phyloP scores from a whole-genome alignment of 2,113 vertebrate species.

The Passer montanus region DNA sequence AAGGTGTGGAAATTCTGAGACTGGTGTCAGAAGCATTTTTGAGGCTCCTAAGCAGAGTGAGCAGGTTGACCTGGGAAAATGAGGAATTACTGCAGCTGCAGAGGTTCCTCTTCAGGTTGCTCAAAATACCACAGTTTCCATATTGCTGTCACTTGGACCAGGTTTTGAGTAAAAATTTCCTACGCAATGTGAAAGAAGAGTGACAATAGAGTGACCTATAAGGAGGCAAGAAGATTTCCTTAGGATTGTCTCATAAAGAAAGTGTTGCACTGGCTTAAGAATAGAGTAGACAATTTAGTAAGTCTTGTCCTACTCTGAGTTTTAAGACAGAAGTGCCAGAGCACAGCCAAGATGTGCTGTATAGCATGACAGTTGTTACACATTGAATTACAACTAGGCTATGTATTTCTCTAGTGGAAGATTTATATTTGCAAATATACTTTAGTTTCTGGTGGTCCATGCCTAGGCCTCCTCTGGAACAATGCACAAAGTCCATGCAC shows the following conservation, averaged over 20 bases:
- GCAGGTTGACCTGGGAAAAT: not conserved
- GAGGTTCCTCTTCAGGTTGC: not conserved
- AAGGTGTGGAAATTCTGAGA: not conserved
- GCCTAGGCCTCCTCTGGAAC: not conserved
- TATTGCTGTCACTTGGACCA: not conserved
- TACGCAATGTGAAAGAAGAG: not conserved
- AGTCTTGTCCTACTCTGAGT: not conserved
- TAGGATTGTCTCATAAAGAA: not conserved
- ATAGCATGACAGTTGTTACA: not conserved
- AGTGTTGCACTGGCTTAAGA: not conserved
- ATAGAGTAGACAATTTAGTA: not conserved
- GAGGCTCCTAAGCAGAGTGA: not conserved
- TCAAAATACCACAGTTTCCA: not conserved
- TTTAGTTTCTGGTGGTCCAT: not conserved
- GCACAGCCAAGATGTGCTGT: not conserved
- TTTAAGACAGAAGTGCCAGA: not conserved
- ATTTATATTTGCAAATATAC: not conserved
- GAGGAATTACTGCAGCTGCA: not conserved
- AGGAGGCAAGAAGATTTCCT: not conserved
- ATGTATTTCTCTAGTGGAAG: not conserved
- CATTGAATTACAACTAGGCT: not conserved
- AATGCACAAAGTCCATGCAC: rapidly evolving
- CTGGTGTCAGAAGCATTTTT: not conserved
- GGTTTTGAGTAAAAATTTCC: not conserved
- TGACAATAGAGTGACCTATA: not conserved